Evolutionary conservation across 1,140 invertebrate species (phyloP), one percentile per base, ranked within the genome.

Genomic region (Drosophila virilis): DNA sequence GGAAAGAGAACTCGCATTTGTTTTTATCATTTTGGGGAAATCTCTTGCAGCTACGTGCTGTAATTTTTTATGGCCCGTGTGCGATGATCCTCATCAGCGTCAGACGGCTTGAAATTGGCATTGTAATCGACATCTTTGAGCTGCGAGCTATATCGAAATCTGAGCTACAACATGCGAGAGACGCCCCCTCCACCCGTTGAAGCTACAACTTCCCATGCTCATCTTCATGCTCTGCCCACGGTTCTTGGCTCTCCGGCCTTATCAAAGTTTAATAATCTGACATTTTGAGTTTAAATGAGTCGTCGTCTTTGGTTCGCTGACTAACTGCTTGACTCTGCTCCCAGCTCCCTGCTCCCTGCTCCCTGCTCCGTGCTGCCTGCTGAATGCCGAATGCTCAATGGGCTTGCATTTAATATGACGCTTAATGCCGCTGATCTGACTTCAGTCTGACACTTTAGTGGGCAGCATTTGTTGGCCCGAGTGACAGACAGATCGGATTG

Each of bases 181-280:
- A 45, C 43, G 15, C 8, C 12, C 9, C 13, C 43, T 15, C 43
- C 43, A 15, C 38, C 68, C 51, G 59, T 61, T 51, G 48, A 54
- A 66, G 15, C 10, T 33, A 46, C 57, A 42, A 59, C 60, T 50
- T 40, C 48, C 15, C 33, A 35, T 43, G 66, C 70, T 79, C 80
- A 77, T 80, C 68, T 70, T 84, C 73, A 60, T 38, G 69, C 74
- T 54, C 64, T 43, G 82, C 82, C 82, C 82, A 85, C 82, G 78
- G 82, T 43, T 32, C 28, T 9, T 9, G 37, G 66, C 28, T 50
- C 42, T 65, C 9, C 54, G 46, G 67, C 40, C 82, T 88, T 88
- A 88, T 88, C 84, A 83, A 65, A 71, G 46, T 80, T 80, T 60
- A 84, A 89, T 89, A 89, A 88, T 88, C 84, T 88, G 84, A 88